phyloP scores from a whole-genome alignment of 1,140 invertebrate genomes.

The Bombus haemorrhoidalis region DNA sequence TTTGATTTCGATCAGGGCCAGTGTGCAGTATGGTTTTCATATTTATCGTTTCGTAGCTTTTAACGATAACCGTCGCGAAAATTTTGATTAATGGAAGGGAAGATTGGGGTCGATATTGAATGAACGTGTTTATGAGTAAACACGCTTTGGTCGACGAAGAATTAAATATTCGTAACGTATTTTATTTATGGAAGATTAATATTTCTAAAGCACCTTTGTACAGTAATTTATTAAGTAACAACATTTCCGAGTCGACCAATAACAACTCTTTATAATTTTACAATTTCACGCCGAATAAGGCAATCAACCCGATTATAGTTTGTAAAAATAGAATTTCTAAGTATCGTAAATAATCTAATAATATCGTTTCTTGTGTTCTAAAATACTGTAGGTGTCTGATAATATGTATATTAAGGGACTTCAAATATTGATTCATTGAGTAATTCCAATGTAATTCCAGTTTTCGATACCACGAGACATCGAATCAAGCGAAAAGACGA shows the following conservation, averaged over 20 bases:
- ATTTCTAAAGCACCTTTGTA: too few species aligned
- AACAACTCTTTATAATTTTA: background rate
- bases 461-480: background rate
- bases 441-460: constrained; percentile 1
- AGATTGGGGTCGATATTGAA: background rate
- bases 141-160: background rate
- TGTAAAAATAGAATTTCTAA: background rate
- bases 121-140: background rate
- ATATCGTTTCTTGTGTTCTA: background rate
- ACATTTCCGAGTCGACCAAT: background rate
- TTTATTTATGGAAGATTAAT: too few species aligned
- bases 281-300: background rate
- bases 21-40: background rate
- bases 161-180: background rate
- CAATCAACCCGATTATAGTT: background rate
- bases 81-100: background rate
- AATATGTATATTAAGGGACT: background rate
- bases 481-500: background rate
- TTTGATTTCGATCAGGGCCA: background rate
- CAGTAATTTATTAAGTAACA: background rate
- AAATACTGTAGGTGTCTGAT: too few species aligned
- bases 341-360: background rate
- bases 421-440: background rate
- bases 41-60: background rate
- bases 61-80: background rate